Conservation (phyloP, 2,888 invertebrate genomes). For the Myathropa florea region DNA sequence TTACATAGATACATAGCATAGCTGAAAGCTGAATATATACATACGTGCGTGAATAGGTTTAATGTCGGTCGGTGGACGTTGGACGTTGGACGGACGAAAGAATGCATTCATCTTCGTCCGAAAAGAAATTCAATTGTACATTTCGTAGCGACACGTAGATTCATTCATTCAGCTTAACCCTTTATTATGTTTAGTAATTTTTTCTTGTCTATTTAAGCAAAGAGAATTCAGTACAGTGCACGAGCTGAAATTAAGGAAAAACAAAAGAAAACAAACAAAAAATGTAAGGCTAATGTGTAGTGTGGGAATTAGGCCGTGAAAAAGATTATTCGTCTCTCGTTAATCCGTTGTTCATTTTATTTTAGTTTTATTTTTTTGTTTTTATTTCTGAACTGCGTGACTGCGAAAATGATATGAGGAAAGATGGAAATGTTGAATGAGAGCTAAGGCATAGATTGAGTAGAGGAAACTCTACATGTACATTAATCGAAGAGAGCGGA, state of each 20-base stretch:
- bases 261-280: too few species aligned
- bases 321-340: neutral
- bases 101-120: neutral
- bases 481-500: slow-evolving; percentile 47
- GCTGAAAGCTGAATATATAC: neutral
- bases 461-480: slow-evolving; percentile 35
- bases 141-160: neutral
- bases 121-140: neutral
- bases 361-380: neutral
- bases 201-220: neutral
- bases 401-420: neutral
- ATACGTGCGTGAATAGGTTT: neutral
- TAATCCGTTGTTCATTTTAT: neutral
- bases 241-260: neutral
- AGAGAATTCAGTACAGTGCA: neutral
- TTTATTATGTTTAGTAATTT: neutral
- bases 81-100: too few species aligned
- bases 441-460: too few species aligned
- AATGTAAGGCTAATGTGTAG: neutral
- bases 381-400: neutral
- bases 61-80: neutral
- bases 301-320: neutral
- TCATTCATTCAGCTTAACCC: neutral
- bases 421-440: neutral
- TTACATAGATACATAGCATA: slow-evolving; percentile 24